Percentiles rank a stretch among this genome's conserved stretches.
Evolutionary conservation across 23 tunicate genomes (phyloP).

Genomic region (Phallusia fumigata): DNA sequence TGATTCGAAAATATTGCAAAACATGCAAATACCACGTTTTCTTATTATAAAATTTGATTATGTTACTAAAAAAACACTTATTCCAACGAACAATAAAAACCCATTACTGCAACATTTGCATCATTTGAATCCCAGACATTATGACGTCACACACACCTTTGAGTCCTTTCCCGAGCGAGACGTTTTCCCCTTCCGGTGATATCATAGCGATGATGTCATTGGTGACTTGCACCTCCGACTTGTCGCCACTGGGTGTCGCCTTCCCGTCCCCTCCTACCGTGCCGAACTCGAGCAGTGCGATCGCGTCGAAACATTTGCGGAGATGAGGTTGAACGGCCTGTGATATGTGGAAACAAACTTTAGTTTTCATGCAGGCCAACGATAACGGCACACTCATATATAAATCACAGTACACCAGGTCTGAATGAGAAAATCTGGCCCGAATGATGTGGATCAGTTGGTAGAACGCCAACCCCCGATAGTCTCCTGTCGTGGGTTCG

Average conservation of each 20-base stretch:
- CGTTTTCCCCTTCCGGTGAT: slow-evolving; percentile 96
- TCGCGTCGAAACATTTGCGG: slow-evolving; percentile 99
- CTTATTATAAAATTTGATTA: no score
- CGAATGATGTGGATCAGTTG: no score
- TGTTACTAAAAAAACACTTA: no score
- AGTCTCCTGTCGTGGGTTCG: no score
- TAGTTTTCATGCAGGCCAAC: no score
- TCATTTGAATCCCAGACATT: neutral
- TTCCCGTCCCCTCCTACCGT: slow-evolving; percentile 78
- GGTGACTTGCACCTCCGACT: slow-evolving; percentile 67
- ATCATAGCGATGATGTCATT: slow-evolving; percentile 98
- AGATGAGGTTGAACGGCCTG: slow-evolving; percentile 98
- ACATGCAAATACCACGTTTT: no score
- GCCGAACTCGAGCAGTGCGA: slow-evolving; percentile 91
- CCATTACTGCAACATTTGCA: slow-evolving; percentile 2
- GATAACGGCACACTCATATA: no score
- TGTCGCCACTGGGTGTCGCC: slow-evolving; percentile 85
- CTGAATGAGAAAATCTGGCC: no score
- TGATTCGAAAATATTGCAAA: no score
- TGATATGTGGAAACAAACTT: neutral
- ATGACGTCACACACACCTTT: slow-evolving; percentile 57
- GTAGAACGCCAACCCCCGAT: no score
- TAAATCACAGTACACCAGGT: no score
- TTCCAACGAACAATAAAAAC: no score
- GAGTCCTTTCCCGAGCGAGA: slow-evolving; percentile 94